A percentile compares a stretch with the other conserved stretches of the same genome.
Conservation (phyloP, 2,113 vertebrate species). For the Hippocampus abdominalis region DNA sequence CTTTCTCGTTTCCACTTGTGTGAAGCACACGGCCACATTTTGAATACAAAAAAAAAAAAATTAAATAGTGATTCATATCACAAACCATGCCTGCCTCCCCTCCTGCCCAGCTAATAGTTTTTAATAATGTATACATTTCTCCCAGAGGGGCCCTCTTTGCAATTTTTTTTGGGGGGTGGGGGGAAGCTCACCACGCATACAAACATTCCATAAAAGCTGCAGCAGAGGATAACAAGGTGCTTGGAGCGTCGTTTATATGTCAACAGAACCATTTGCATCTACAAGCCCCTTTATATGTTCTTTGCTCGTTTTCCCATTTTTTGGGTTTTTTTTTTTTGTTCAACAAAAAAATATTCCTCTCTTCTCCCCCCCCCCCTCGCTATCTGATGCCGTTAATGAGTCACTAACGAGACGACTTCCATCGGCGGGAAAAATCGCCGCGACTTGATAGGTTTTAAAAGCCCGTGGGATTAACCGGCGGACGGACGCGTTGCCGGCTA, state of each 20-base stretch:
- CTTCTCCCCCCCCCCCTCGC: conserved; percentile 12
- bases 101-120: conserved; percentile 22
- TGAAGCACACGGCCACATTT: background rate
- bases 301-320: background rate
- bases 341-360: background rate
- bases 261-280: conserved; percentile 9
- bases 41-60: conserved; percentile 5
- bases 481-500: conserved; percentile 14
- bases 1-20: background rate
- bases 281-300: background rate
- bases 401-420: conserved; percentile 56
- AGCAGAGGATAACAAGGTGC: conserved; percentile 15
- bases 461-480: conserved; percentile 36
- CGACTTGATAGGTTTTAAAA: conserved; percentile 19
- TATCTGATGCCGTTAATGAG: conserved; percentile 64
- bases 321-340: background rate
- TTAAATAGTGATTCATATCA: conserved; percentile 17
- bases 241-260: conserved; percentile 1
- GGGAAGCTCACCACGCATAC: conserved; percentile 8
- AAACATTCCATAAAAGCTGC: conserved; percentile 21
- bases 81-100: background rate
- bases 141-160: background rate
- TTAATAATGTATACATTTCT: conserved; percentile 32
- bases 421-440: conserved; percentile 25
- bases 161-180: conserved; percentile 16